phyloP scores from a whole-genome alignment of 2,113 vertebrate genomes.

The Phasianus colchicus region DNA sequence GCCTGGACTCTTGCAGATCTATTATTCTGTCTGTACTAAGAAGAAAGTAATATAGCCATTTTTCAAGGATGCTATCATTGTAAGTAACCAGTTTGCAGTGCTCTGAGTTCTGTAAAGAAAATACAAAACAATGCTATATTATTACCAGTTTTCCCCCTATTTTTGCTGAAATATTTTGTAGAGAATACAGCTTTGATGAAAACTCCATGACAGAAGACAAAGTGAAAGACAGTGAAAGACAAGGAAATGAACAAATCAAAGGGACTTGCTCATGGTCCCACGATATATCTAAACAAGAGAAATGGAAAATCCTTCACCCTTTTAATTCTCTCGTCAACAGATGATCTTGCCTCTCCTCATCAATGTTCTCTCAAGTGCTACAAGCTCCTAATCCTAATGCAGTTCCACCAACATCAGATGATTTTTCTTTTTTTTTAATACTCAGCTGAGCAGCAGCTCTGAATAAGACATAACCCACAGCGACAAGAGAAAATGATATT shows the following conservation, averaged over 20 bases:
- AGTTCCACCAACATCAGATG: background rate
- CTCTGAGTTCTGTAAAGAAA: background rate
- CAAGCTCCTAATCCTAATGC: background rate
- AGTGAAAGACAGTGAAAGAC: background rate
- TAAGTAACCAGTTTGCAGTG: background rate
- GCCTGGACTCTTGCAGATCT: background rate
- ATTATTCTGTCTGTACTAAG: background rate
- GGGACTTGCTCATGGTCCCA: background rate
- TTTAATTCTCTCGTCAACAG: background rate
- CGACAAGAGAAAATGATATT: constrained; percentile 41
- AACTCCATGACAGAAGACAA: background rate
- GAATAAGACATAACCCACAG: constrained; percentile 27
- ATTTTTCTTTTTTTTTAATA: background rate
- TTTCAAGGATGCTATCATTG: background rate
- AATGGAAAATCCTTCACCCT: background rate
- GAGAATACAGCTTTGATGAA: background rate
- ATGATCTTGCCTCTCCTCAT: background rate
- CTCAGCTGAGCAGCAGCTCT: background rate
- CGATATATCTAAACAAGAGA: background rate
- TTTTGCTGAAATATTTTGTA: background rate
- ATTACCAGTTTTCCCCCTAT: background rate
- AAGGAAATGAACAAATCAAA: background rate
- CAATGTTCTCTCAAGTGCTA: background rate
- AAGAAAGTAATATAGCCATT: background rate
- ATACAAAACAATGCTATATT: background rate